Percentiles rank a stretch among this genome's conserved stretches.
phyloP scores from a whole-genome alignment of 2,113 vertebrate species.

The Spilogale gracilis region DNA sequence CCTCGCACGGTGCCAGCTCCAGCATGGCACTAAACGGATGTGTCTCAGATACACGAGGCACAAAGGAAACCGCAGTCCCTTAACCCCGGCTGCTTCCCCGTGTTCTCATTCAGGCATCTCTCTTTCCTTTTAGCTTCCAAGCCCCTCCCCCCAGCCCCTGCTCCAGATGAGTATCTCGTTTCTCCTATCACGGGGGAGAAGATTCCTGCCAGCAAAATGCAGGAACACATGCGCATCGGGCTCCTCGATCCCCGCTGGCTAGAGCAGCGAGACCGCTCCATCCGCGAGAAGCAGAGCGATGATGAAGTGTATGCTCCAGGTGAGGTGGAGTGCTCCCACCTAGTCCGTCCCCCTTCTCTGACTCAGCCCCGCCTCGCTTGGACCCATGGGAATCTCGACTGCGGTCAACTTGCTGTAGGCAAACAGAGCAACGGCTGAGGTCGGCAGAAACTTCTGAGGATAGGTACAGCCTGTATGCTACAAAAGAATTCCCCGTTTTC shows the following conservation, averaged over 20 bases:
- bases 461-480: neutral
- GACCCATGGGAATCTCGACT: neutral
- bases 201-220: constrained; percentile 99
- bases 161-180: constrained; percentile 96
- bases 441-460: neutral
- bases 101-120: constrained; percentile 7
- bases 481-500: neutral
- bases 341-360: neutral
- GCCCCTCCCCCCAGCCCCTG: constrained; percentile 87
- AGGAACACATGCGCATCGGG: constrained; percentile 99
- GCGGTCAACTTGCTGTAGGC: neutral
- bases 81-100: neutral
- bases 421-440: neutral
- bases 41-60: neutral
- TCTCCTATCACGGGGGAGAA: constrained; percentile 99
- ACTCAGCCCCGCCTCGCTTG: neutral
- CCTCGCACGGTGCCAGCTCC: neutral
- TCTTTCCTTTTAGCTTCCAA: constrained; percentile 92
- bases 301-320: constrained; percentile 98
- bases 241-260: constrained; percentile 98
- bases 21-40: neutral
- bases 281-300: constrained; percentile 97
- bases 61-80: neutral
- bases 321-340: constrained; percentile 51
- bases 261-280: constrained; percentile 97